Percentiles rank a stretch among this genome's conserved stretches.
These are phyloP conservation scores for Anarrhichthys ocellatus DNA, from an alignment of 2,113 vertebrate genomes.

Conservation along the genomic window DNA sequence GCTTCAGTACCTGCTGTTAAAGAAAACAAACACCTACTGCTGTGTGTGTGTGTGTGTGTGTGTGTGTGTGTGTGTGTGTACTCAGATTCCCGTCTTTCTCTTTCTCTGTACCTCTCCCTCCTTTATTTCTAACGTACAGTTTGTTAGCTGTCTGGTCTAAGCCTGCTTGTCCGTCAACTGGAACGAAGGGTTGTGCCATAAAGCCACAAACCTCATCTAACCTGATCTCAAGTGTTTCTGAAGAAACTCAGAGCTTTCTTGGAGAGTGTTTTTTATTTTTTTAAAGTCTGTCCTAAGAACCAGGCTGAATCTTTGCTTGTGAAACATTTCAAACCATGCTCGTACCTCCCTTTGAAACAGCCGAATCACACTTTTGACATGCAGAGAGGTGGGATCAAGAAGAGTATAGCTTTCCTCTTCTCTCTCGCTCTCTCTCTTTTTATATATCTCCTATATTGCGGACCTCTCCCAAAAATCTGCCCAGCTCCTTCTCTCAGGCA, in stretches of 20 bases:
- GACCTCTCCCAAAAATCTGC: slow-evolving; percentile 20
- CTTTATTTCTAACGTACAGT: slow-evolving; percentile 41
- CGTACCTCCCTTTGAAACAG: slow-evolving; percentile 17
- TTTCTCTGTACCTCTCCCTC: slow-evolving; percentile 9
- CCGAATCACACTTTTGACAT: slow-evolving; percentile 42
- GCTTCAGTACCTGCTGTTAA: slow-evolving; percentile 56
- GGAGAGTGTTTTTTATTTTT: background rate
- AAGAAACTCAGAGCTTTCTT: slow-evolving; percentile 11
- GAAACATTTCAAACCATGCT: slow-evolving; percentile 28
- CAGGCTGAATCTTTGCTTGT: slow-evolving; percentile 1
- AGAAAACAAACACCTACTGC: slow-evolving; percentile 43
- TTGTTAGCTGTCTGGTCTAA: slow-evolving; percentile 64
- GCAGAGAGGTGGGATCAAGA: slow-evolving; percentile 52
- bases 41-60: slow-evolving; percentile 22
- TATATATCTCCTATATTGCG: slow-evolving; percentile 25
- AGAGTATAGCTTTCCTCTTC: slow-evolving; percentile 34
- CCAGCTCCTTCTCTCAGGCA: slow-evolving; percentile 38
- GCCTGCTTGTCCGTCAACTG: slow-evolving; percentile 73
- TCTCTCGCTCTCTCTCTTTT: background rate
- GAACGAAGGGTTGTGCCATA: slow-evolving; percentile 64
- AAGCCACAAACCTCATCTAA: slow-evolving; percentile 51
- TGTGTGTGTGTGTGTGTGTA: slow-evolving; percentile 22
- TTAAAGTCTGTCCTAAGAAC: background rate
- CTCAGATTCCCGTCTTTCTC: slow-evolving; percentile 7
- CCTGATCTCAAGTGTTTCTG: slow-evolving; percentile 16